These are phyloP conservation scores for Melopsittacus undulatus DNA, from an alignment of 2,797 vertebrate species.

Conservation along the genomic window DNA sequence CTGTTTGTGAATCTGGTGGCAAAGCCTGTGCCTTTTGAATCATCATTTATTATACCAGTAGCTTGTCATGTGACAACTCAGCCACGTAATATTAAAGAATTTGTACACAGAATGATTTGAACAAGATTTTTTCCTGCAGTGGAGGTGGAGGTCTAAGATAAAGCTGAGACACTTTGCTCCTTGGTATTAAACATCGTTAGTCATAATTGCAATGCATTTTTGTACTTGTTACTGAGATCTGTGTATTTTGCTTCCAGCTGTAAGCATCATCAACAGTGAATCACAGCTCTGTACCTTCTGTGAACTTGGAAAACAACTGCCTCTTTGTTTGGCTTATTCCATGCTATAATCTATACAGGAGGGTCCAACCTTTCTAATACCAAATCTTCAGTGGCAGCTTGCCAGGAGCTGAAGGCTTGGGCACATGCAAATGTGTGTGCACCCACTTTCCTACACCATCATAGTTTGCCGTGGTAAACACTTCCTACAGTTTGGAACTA, in stretches of 20 bases:
- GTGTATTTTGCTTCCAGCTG: not conserved
- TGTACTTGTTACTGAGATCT: not conserved
- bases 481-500: not conserved
- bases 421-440: fast-evolving
- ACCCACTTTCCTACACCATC: not conserved
- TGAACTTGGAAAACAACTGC: not conserved
- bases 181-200: conserved; percentile 17
- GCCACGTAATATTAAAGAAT: not conserved
- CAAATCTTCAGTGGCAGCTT: not conserved
- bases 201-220: not conserved
- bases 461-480: fast-evolving
- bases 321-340: not conserved
- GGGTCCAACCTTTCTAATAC: not conserved
- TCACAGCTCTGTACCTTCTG: not conserved
- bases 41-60: not conserved
- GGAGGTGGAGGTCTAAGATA: not conserved
- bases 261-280: not conserved
- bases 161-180: not conserved
- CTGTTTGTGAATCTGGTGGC: not conserved
- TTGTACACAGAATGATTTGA: not conserved
- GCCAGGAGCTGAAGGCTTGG: not conserved
- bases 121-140: conserved; percentile 11
- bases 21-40: conserved; percentile 2
- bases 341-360: not conserved
- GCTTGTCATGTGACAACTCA: conserved; percentile 2